Evolutionary conservation across 2,888 invertebrate genomes (phyloP), one percentile per base, ranked within the genome.

Genomic region (Tigriopus californicus): DNA sequence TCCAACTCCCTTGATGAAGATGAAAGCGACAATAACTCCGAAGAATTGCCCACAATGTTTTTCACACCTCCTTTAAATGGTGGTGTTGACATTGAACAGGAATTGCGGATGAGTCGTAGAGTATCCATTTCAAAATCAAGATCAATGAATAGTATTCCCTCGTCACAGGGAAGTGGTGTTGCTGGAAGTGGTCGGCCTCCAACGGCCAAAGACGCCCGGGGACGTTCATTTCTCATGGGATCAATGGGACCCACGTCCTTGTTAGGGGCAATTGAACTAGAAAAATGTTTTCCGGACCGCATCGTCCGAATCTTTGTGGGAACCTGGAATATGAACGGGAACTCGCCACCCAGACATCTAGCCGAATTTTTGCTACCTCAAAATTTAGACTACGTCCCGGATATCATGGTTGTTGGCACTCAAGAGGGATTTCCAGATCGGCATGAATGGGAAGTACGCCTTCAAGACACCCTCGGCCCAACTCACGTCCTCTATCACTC

Each of bases 301-400:
- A 85, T 87, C 72, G 77, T 91, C 0, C 83, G 80, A 64, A 80
- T 94, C 66, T 91, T 89, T 76, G 82, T 91, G 60, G 91, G 88
- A 6, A 87, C 90, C 24, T 95, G 94, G 92, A 95, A 95, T 70
- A 92, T 94, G 90, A 91, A 90, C 72, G 91, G 90, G 41, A 70
- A 85, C 85, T 67, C 68, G 20, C 69, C 72, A 8, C 73, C 73
- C 4, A 60, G 63, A 63, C 83, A 85, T 70, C 72, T 94, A 66
- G 86, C 90, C 66, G 90, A 92, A 70, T 87, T 94, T 69, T 80
- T 94, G 67, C 76, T 92, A 62, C 91, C 92, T 1, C 80, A 81
- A 54, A 80, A 82, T 67, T 79, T 89, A 64, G 82, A 85, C 65
- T 83, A 85, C 71, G 82, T 92, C 33, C 73, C 74, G 22, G 94